These are phyloP conservation scores for Zenarchopterus dispar DNA, from an alignment of 2,797 vertebrate genomes.

Conservation along the genomic window DNA sequence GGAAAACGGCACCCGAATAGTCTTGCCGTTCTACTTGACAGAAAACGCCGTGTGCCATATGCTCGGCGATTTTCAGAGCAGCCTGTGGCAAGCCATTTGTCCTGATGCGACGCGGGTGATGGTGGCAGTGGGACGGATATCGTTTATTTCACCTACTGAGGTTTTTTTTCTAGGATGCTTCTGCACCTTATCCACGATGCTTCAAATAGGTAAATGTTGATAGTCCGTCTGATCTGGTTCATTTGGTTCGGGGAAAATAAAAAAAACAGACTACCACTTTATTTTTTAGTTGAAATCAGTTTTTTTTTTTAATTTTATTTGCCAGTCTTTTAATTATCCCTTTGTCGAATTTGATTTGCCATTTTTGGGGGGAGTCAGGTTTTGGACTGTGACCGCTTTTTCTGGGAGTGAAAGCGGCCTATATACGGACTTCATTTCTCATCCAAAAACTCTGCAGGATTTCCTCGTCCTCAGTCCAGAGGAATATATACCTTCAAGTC, in stretches of 20 bases:
- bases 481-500: slow-evolving; percentile 65
- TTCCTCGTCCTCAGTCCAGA: slow-evolving; percentile 61
- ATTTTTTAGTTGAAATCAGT: background rate
- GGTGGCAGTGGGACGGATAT: slow-evolving; percentile 70
- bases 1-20: slow-evolving; percentile 28
- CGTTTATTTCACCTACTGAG: slow-evolving; percentile 61
- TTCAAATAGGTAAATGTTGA: slow-evolving; percentile 40
- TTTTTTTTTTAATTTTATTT: background rate
- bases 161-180: slow-evolving; percentile 36
- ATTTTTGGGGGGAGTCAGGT: slow-evolving; percentile 45
- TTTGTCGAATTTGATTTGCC: slow-evolving; percentile 5
- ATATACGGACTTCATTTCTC: slow-evolving; percentile 58
- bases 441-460: slow-evolving; percentile 75
- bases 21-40: slow-evolving; percentile 28
- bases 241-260: slow-evolving; percentile 17
- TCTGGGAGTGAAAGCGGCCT: slow-evolving; percentile 31
- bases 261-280: slow-evolving; percentile 22
- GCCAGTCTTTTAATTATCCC: background rate
- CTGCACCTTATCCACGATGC: slow-evolving; percentile 41
- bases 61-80: slow-evolving; percentile 54
- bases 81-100: slow-evolving; percentile 55
- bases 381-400: slow-evolving; percentile 53
- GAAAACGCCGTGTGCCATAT: slow-evolving; percentile 46
- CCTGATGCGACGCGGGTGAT: slow-evolving; percentile 68
- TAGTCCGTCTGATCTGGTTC: slow-evolving; percentile 1